phyloP scores from a whole-genome alignment of 64 coral and sea anemone genomes.

The Dendronephthya gigantea region DNA sequence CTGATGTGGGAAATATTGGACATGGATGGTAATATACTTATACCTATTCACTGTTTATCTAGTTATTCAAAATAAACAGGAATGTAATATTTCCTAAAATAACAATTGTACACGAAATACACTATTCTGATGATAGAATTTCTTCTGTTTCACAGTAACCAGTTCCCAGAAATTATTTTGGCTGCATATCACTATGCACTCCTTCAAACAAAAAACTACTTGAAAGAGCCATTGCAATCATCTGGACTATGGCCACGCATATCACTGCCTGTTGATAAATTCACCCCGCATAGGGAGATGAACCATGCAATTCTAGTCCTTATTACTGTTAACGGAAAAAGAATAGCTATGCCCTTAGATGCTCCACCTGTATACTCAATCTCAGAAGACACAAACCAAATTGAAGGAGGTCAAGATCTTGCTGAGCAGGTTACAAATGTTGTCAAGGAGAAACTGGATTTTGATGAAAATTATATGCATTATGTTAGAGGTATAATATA shows the following conservation, averaged over 20 bases:
- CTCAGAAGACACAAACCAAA: background rate
- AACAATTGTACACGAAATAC: too few species aligned
- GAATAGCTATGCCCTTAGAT: slow-evolving; percentile 2
- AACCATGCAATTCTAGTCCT: background rate
- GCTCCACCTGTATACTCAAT: background rate
- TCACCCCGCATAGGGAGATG: background rate
- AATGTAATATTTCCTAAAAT: too few species aligned
- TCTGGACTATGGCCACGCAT: background rate
- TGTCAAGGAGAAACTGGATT: slow-evolving; percentile 2
- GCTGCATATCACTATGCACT: background rate
- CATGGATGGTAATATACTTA: background rate
- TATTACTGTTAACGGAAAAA: background rate
- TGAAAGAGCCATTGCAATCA: background rate
- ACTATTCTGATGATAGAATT: too few species aligned
- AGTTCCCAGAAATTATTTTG: slow-evolving; percentile 10
- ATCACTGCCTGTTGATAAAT: background rate
- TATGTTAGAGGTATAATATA: background rate
- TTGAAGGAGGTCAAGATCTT: slow-evolving; percentile 19
- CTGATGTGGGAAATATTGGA: background rate
- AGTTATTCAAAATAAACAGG: too few species aligned
- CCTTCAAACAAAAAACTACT: background rate
- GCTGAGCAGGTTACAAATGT: background rate
- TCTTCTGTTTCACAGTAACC: background rate
- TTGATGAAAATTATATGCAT: background rate
- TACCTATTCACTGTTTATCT: too few species aligned